Evolutionary conservation across 1,140 invertebrate species (phyloP).

Genomic region (Chelonus insularis): DNA sequence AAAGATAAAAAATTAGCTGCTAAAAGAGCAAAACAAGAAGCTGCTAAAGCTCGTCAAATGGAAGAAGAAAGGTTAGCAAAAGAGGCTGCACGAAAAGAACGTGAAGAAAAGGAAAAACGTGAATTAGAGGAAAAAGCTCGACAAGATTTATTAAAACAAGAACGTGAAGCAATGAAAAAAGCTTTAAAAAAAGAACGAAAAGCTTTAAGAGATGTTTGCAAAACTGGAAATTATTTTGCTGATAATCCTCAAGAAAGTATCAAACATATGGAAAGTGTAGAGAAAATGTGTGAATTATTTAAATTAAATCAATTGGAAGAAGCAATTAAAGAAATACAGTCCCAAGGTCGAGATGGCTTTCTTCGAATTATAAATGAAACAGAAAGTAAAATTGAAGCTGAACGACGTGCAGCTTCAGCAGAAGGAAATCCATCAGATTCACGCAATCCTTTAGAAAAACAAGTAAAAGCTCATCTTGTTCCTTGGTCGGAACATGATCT

Average conservation of each 20-base stretch:
- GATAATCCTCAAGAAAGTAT: slow-evolving; percentile 74
- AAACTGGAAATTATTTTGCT: slow-evolving; percentile 86
- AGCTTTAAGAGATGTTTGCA: slow-evolving; percentile 79
- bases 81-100: slow-evolving; percentile 69
- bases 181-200: slow-evolving; percentile 86
- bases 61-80: slow-evolving; percentile 77
- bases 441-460: slow-evolving; percentile 43
- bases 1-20: slow-evolving; percentile 87
- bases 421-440: slow-evolving; percentile 48
- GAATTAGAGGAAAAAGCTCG: slow-evolving; percentile 80
- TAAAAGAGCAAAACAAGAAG: slow-evolving; percentile 90
- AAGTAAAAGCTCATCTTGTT: slow-evolving; percentile 59
- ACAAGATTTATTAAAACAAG: slow-evolving; percentile 81
- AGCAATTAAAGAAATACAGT: slow-evolving; percentile 72
- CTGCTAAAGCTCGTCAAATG: slow-evolving; percentile 77
- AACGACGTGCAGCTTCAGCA: slow-evolving; percentile 66
- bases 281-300: slow-evolving; percentile 86
- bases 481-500: slow-evolving; percentile 81
- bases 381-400: slow-evolving; percentile 75
- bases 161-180: slow-evolving; percentile 82
- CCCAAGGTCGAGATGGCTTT: slow-evolving; percentile 69
- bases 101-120: slow-evolving; percentile 77
- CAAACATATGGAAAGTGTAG: slow-evolving; percentile 83
- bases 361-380: slow-evolving; percentile 69
- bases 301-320: slow-evolving; percentile 73